phyloP scores from a whole-genome alignment of 2,888 invertebrate species.

The Linnaemya tessellans region DNA sequence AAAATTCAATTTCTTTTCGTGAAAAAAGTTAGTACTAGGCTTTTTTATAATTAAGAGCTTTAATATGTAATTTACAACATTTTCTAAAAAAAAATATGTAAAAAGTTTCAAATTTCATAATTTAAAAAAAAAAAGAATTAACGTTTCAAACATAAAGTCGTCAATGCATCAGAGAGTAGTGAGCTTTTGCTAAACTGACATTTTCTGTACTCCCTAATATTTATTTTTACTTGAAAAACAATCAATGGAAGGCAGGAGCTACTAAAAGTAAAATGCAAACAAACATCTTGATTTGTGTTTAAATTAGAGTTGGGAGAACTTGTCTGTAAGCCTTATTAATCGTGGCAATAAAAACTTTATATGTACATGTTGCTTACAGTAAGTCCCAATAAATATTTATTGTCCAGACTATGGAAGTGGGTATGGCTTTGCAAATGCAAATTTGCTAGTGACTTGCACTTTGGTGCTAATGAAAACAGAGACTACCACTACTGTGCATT shows the following conservation, averaged over 20 bases:
- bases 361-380: not conserved
- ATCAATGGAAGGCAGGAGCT: not conserved
- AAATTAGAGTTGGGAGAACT: not conserved
- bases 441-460: slow-evolving; percentile 22
- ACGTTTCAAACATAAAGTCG: no score
- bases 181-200: no score
- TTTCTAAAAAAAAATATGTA: no score
- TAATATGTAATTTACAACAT: no score
- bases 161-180: no score
- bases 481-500: slow-evolving; percentile 44
- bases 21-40: no score
- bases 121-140: no score
- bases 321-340: slow-evolving; percentile 5
- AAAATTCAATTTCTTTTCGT: no score
- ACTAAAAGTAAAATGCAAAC: not conserved
- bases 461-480: slow-evolving; percentile 1
- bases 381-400: slow-evolving; percentile 3
- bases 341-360: not conserved
- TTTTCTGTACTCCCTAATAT: no score
- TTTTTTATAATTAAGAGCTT: no score
- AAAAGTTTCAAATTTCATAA: no score
- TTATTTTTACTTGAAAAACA: not conserved
- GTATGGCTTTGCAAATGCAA: not conserved
- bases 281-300: not conserved
- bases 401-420: not conserved